These are phyloP conservation scores for Leptura quadrifasciata DNA, from an alignment of 2,888 invertebrate species.

Conservation along the genomic window DNA sequence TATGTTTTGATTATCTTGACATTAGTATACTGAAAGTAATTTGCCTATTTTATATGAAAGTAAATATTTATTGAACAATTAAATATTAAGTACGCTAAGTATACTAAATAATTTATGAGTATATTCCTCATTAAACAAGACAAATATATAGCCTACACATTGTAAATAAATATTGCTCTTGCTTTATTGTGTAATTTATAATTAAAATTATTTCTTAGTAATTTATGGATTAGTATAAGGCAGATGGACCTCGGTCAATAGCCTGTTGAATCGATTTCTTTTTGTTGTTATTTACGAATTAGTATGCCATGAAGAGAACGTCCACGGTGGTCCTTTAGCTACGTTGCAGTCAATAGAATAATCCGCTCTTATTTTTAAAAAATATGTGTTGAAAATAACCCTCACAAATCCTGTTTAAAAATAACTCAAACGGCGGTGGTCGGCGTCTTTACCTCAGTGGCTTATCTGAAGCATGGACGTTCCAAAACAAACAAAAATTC, in stretches of 20 bases:
- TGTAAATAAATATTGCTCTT: too few relatives aligned
- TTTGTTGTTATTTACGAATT: too few relatives aligned
- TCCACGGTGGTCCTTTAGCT: not conserved
- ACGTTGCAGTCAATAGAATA: not conserved
- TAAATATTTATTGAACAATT: not conserved
- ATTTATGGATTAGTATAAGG: too few relatives aligned
- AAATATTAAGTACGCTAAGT: too few relatives aligned
- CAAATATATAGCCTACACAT: too few relatives aligned
- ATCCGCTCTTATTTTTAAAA: not conserved
- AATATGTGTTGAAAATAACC: not conserved
- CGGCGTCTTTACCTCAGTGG: constrained; percentile 15
- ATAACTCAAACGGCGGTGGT: constrained; percentile 17
- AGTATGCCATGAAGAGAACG: not conserved
- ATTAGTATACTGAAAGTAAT: not conserved
- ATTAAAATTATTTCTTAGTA: too few relatives aligned
- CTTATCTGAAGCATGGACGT: not conserved
- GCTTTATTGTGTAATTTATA: too few relatives aligned
- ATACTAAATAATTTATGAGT: too few relatives aligned
- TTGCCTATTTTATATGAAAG: not conserved
- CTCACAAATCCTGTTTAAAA: constrained; percentile 3
- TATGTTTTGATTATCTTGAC: not conserved
- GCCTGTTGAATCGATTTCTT: too few relatives aligned
- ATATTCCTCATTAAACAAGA: too few relatives aligned
- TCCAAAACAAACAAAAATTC: constrained; percentile 23
- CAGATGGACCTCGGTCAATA: too few relatives aligned